Percentiles rank a stretch among this genome's conserved stretches.
phyloP scores from a whole-genome alignment of 2,797 vertebrate species.

The Mus spretus region DNA sequence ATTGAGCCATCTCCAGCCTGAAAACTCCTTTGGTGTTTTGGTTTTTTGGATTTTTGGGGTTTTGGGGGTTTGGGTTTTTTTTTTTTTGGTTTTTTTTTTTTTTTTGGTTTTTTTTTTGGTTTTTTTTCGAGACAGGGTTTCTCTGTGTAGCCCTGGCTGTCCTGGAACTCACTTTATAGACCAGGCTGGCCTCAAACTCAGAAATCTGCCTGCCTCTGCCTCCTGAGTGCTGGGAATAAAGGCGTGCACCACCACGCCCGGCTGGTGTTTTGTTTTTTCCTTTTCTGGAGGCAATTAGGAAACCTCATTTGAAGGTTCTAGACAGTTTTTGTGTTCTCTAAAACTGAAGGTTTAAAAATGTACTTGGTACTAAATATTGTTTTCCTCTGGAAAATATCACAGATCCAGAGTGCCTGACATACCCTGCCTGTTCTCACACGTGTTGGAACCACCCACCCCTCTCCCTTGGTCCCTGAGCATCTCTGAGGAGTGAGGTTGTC shows the following conservation, averaged over 20 bases:
- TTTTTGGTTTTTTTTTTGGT: no score
- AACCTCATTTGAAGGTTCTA: background rate
- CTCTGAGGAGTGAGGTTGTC: background rate
- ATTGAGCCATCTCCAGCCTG: background rate
- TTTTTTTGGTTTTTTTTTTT: no score
- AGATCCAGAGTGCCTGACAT: background rate
- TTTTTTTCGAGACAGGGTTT: no score
- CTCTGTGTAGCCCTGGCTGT: no score
- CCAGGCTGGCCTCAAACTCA: no score
- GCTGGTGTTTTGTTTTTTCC: background rate
- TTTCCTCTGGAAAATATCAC: background rate
- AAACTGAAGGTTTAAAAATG: background rate
- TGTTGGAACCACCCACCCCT: background rate
- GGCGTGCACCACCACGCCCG: no score
- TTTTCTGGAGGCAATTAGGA: background rate
- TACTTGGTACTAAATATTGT: background rate
- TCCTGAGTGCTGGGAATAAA: no score
- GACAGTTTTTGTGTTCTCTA: background rate
- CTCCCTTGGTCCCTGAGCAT: background rate
- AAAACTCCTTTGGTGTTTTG: background rate
- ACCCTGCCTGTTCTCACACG: background rate
- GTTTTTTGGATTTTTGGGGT: background rate
- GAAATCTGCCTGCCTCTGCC: no score
- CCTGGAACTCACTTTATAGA: no score
- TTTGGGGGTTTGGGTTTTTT: no score